Evolutionary conservation across 2,888 invertebrate species (phyloP).

Genomic region (Cyaniris semiargus): DNA sequence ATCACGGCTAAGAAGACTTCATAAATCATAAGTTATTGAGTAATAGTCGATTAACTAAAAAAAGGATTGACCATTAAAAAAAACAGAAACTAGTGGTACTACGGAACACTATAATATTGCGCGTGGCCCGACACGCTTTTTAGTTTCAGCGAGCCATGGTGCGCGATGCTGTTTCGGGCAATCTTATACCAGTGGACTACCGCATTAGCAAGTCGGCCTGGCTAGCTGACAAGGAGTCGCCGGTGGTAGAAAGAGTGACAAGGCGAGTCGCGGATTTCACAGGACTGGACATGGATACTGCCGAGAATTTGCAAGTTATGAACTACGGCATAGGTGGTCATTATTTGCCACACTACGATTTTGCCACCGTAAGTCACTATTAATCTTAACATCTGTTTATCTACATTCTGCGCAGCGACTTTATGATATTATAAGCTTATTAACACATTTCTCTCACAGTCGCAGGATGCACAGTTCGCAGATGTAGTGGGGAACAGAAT

Average conservation of each 20-base stretch:
- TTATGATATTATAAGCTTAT: neutral
- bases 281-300: slow-evolving; percentile 90
- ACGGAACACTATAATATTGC: too few species aligned
- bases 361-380: neutral
- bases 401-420: too few species aligned
- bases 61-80: too few species aligned
- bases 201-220: slow-evolving; percentile 36
- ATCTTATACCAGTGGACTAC: neutral
- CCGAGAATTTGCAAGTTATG: slow-evolving; percentile 34
- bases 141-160: slow-evolving; percentile 24
- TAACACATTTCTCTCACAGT: neutral
- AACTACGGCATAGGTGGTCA: slow-evolving; percentile 41
- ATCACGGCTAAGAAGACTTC: too few species aligned
- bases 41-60: too few species aligned
- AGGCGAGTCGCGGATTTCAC: slow-evolving; percentile 98
- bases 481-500: slow-evolving; percentile 95
- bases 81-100: too few species aligned
- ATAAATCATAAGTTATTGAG: too few species aligned
- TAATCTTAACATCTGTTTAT: neutral
- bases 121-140: too few species aligned
- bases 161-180: neutral
- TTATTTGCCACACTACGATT: slow-evolving; percentile 38
- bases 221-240: slow-evolving; percentile 59
- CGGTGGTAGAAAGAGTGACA: slow-evolving; percentile 88
- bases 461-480: slow-evolving; percentile 90